Conservation (phyloP, 2,888 invertebrate genomes). For the Scrobipalpa atriplicella region DNA sequence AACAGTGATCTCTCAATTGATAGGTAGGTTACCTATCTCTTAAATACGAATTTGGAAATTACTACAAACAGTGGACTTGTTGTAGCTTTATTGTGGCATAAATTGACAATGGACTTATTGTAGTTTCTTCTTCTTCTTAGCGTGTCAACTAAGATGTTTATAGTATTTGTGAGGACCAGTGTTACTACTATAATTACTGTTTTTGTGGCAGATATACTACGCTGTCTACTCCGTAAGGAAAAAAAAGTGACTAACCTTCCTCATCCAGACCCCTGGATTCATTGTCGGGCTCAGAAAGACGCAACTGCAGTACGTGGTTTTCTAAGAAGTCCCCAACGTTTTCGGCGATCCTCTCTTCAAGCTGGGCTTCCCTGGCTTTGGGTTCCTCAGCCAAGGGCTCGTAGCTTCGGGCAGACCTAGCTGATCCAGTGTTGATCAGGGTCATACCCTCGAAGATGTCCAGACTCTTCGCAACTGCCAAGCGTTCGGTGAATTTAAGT, state of each 20-base stretch:
- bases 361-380: constrained; percentile 68
- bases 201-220: no score
- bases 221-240: no score
- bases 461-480: constrained; percentile 80
- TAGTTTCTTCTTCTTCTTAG: no score
- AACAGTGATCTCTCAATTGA: no score
- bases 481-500: constrained; percentile 81
- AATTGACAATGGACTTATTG: no score
- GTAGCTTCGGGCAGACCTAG: constrained; percentile 73
- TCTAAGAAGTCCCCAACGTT: constrained; percentile 75
- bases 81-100: no score
- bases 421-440: constrained; percentile 76
- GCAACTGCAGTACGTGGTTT: constrained; percentile 74
- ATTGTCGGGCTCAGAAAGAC: constrained; percentile 62
- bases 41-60: no score
- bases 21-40: no score
- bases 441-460: constrained; percentile 78
- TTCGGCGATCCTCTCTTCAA: constrained; percentile 72
- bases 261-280: constrained; percentile 72
- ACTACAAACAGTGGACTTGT: no score
- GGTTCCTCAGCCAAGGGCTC: constrained; percentile 72
- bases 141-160: no score
- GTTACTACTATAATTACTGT: no score
- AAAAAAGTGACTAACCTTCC: constrained; percentile 70
- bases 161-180: no score